Conservation (phyloP, 2,113 vertebrate species). For the Eulemur rufifrons region DNA sequence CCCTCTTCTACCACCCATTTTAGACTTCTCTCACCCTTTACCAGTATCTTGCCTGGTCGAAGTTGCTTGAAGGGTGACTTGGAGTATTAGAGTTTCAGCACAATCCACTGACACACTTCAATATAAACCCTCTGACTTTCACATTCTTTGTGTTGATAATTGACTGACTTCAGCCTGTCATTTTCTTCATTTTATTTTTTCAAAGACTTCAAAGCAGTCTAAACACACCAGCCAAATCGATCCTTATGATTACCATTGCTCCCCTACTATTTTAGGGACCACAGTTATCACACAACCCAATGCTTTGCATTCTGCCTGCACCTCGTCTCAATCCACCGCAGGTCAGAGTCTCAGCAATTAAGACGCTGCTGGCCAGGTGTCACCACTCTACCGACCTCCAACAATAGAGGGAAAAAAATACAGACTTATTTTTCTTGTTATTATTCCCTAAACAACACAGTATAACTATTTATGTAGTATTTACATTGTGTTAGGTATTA, state of each 20-base stretch:
- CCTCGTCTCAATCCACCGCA: neutral
- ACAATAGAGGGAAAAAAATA: neutral
- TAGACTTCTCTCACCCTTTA: neutral
- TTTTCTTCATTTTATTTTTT: conserved; percentile 2
- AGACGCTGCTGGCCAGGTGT: neutral
- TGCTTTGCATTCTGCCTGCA: neutral
- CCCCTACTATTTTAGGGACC: neutral
- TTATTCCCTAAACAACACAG: no score
- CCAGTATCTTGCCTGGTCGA: neutral
- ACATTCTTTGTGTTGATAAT: neutral
- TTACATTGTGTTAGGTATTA: no score
- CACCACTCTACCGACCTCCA: neutral
- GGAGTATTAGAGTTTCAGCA: neutral
- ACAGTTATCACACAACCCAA: neutral
- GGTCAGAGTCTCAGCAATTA: neutral
- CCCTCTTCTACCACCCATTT: neutral
- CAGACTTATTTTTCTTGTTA: no score
- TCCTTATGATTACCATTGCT: neutral
- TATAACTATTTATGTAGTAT: no score
- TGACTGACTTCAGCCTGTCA: neutral
- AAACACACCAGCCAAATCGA: neutral
- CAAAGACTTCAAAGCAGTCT: neutral
- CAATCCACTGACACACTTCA: neutral
- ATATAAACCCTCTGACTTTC: neutral
- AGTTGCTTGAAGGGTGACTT: neutral